Evolutionary conservation across 2,113 vertebrate species (phyloP).

Genomic region (Tinamus guttatus): DNA sequence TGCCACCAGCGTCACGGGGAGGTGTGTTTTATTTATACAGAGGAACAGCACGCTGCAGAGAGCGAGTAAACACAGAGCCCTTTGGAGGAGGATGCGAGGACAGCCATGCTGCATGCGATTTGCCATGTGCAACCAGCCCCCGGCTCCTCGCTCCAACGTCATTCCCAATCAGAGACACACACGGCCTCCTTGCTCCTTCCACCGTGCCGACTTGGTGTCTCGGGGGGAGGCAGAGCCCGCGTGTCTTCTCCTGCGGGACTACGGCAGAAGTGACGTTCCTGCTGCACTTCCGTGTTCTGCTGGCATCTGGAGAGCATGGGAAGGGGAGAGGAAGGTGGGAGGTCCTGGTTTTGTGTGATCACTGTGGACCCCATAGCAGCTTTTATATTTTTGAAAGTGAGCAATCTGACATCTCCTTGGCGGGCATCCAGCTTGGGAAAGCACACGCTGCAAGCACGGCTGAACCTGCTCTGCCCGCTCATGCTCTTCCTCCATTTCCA

Average conservation of each 20-base stretch:
- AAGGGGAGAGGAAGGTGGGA: not conserved
- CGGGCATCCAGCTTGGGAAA: not conserved
- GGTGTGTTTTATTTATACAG: accelerated
- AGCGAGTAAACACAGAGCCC: not conserved
- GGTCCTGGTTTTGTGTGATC: not conserved
- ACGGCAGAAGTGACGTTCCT: not conserved
- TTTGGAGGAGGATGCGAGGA: not conserved
- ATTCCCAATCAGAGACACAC: not conserved
- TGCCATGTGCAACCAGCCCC: not conserved
- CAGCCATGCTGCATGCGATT: not conserved
- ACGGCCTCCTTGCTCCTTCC: not conserved
- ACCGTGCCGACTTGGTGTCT: not conserved
- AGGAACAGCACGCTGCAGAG: not conserved
- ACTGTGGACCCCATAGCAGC: not conserved
- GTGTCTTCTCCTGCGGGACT: not conserved
- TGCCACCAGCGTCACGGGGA: accelerated
- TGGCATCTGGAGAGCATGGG: not conserved
- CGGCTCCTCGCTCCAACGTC: accelerated
- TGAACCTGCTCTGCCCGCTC: not conserved
- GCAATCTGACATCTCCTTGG: not conserved
- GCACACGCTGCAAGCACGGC: not conserved
- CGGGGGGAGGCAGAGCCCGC: not conserved
- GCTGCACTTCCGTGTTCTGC: not conserved
- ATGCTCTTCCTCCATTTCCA: not conserved
- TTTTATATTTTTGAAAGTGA: not conserved